These are phyloP conservation scores for Poecilia velifera DNA, from an alignment of 2,797 vertebrate species.

Conservation along the genomic window DNA sequence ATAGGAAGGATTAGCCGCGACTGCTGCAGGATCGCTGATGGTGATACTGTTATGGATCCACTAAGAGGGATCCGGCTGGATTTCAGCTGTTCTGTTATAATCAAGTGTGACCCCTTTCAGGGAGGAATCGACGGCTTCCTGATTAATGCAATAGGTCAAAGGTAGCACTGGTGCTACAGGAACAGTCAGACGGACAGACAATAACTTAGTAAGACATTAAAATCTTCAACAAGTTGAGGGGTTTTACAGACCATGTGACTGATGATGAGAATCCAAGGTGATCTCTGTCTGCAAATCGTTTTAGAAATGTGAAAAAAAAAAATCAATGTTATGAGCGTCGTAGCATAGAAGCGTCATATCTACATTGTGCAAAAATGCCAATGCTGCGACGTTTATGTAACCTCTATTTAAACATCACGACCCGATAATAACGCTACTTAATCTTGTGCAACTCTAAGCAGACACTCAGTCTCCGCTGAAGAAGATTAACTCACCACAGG, in stretches of 20 bases:
- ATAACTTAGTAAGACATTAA: conserved; percentile 2
- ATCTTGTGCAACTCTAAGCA: not conserved
- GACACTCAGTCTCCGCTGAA: not conserved
- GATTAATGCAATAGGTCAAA: conserved; percentile 45
- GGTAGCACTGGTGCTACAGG: conserved; percentile 30
- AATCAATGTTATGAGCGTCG: no score
- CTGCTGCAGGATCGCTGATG: conserved; percentile 64
- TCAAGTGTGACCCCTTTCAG: conserved; percentile 61
- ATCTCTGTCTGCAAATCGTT: not conserved
- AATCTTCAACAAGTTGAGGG: not conserved
- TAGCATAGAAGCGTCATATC: not conserved
- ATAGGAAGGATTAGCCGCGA: conserved; percentile 65
- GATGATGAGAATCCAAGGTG: not conserved
- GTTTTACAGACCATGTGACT: not conserved
- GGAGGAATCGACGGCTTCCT: conserved; percentile 51
- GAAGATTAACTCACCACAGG: not conserved
- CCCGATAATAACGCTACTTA: not conserved
- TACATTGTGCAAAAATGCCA: not conserved
- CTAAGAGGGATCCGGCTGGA: conserved; percentile 57
- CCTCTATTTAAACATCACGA: not conserved
- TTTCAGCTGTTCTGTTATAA: conserved; percentile 67
- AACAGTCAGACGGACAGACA: conserved; percentile 18
- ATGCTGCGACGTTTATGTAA: not conserved
- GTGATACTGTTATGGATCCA: conserved; percentile 61
- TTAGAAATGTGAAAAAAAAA: not conserved